phyloP scores from a whole-genome alignment of 2,797 vertebrate species.

The Synanceia verrucosa region DNA sequence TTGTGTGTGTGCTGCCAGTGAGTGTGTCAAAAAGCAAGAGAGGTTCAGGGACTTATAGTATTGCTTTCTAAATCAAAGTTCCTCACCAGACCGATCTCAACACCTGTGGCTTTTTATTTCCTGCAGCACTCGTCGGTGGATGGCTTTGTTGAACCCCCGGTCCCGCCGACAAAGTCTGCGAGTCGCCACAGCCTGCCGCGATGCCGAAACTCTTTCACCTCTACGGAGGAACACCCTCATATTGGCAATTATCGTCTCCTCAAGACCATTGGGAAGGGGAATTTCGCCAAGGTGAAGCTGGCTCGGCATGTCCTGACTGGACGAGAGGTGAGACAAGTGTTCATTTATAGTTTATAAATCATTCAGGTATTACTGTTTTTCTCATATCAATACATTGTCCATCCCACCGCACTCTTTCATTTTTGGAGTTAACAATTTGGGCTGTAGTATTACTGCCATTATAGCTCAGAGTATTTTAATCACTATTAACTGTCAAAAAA shows the following conservation, averaged over 20 bases:
- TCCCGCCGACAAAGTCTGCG: conserved; percentile 89
- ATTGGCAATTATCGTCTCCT: conserved; percentile 95
- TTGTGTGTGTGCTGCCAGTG: conserved; percentile 17
- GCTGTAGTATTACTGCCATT: background rate
- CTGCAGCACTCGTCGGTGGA: conserved; percentile 91
- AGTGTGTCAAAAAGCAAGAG: conserved; percentile 13
- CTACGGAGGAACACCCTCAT: conserved; percentile 94
- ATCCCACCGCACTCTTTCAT: background rate
- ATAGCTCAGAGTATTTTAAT: background rate
- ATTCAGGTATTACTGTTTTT: background rate
- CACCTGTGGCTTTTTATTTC: conserved; percentile 6
- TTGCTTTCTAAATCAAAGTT: conserved; percentile 6
- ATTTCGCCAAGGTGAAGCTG: conserved; percentile 96
- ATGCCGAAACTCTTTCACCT: conserved; percentile 92
- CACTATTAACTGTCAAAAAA: background rate
- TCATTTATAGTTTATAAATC: background rate
- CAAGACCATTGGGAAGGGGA: conserved; percentile 97
- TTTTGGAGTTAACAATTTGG: background rate
- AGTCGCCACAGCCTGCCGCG: conserved; percentile 92
- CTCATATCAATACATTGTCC: background rate
- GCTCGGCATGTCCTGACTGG: conserved; percentile 94
- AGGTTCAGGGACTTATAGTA: background rate
- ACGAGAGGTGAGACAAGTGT: conserved; percentile 88
- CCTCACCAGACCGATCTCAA: conserved; percentile 31
- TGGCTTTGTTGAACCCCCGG: conserved; percentile 87